Evolutionary conservation across 2,113 vertebrate species (phyloP), one percentile per base, ranked within the genome.

Genomic region (Tachycineta bicolor): DNA sequence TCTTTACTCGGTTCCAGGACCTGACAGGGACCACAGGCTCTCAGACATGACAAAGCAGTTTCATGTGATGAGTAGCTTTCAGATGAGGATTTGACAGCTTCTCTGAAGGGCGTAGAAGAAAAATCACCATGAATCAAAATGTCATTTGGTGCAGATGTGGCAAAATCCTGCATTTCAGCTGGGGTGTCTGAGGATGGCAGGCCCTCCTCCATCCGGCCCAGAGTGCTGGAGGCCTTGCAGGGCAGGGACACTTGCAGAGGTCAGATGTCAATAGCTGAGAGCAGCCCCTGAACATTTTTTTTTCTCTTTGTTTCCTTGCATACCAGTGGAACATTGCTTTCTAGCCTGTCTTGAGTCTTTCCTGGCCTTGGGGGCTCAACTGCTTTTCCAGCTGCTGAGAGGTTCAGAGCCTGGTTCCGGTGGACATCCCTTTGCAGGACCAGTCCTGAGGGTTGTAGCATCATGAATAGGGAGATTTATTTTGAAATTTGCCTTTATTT

Each of bases 11-110:
- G 41, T 70, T 76, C 58, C 0, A 0, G 62, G 75, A 68, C 75
- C 62, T 88, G 79, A 79, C 49, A 44, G 79, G 75, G 67, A 82
- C 87, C 76, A n/a, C 2, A 5, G 43, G 44, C 43, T 90, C 74
- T 84, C 47, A 70, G 92, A 78, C 1, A 3, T 94, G 92, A 87
- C 81, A 63, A 77, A 95, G 87, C 86, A 73, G 41, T 91, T 94
- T 93, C 73, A 43, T 24, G 33, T 1, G 2, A 83, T 53, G 59
- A 77, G 23, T 8, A 50, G 71, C 56, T 92, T 95, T 91, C 55
- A 29, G 60, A 63, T 46, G 81, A 83, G 73, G 83, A 53, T 70
- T 83, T 94, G 89, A 91, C 93, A 77, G 87, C 69, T 87, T 21
- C 59, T 89, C 77, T 93, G 83, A 87, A 77, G 56, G 73, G 39